A percentile compares a stretch with the other conserved stretches of the same genome.
These are phyloP conservation scores for Campylomormyrus numenius DNA, from an alignment of 2,113 vertebrate genomes.

Conservation along the genomic window DNA sequence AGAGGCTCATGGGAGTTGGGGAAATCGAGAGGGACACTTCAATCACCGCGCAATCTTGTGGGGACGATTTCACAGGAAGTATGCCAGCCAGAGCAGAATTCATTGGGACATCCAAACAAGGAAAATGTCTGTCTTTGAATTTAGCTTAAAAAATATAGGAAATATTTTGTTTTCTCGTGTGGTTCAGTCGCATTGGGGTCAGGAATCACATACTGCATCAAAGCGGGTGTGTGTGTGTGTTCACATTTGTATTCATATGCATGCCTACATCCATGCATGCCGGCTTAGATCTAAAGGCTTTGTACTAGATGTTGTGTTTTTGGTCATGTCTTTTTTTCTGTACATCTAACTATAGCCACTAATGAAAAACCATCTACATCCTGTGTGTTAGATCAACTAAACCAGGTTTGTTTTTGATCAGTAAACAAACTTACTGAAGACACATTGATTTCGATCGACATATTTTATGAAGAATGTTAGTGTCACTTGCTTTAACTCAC, in stretches of 20 bases:
- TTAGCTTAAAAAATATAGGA: neutral
- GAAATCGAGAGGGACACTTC: neutral
- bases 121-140: neutral
- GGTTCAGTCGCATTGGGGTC: neutral
- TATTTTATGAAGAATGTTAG: neutral
- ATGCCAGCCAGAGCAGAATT: neutral
- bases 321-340: neutral
- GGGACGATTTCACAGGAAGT: neutral
- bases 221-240: conserved; percentile 8
- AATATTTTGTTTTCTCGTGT: neutral
- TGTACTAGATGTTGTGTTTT: neutral
- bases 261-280: neutral
- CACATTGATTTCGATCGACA: neutral
- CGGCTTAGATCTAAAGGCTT: neutral
- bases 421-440: neutral
- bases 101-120: neutral
- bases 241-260: neutral
- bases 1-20: neutral
- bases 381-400: neutral
- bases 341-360: neutral
- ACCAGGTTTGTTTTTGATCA: neutral
- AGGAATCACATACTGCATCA: neutral
- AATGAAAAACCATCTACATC: neutral
- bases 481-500: neutral
- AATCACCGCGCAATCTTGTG: neutral